These are phyloP conservation scores for Dendrocincla fuliginosa DNA, from an alignment of 2,797 vertebrate genomes.

Conservation along the genomic window DNA sequence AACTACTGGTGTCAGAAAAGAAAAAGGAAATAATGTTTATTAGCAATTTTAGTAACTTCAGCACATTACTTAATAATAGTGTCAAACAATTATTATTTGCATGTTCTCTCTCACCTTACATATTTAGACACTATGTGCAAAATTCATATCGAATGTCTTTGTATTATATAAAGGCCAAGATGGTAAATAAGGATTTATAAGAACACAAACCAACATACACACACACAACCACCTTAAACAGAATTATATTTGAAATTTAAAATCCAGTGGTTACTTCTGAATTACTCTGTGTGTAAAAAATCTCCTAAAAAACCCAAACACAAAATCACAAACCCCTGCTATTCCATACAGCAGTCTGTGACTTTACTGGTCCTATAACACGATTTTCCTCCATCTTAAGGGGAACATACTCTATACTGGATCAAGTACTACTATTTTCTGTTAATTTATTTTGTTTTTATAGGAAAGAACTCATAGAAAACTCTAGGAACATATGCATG, in stretches of 20 bases:
- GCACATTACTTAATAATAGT: neutral
- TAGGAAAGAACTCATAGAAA: neutral
- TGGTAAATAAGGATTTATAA: neutral
- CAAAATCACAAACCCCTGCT: neutral
- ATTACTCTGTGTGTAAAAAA: fast-evolving
- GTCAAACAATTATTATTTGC: neutral
- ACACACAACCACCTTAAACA: neutral
- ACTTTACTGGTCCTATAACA: neutral
- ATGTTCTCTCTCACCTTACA: neutral
- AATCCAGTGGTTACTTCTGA: neutral
- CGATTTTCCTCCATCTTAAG: neutral
- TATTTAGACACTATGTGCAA: neutral
- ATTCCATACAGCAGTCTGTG: neutral
- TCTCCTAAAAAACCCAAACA: neutral
- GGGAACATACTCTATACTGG: neutral
- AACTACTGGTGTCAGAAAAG: neutral
- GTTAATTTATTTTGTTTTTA: neutral
- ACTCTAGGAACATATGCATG: neutral
- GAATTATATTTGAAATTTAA: neutral
- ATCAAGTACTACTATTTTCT: neutral
- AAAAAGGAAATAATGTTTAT: neutral
- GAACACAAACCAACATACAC: neutral
- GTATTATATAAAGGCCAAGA: neutral
- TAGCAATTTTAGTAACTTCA: neutral
- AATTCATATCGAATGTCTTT: neutral